phyloP scores from a whole-genome alignment of 1,140 invertebrate genomes.

The Thereuonema tuberculata region DNA sequence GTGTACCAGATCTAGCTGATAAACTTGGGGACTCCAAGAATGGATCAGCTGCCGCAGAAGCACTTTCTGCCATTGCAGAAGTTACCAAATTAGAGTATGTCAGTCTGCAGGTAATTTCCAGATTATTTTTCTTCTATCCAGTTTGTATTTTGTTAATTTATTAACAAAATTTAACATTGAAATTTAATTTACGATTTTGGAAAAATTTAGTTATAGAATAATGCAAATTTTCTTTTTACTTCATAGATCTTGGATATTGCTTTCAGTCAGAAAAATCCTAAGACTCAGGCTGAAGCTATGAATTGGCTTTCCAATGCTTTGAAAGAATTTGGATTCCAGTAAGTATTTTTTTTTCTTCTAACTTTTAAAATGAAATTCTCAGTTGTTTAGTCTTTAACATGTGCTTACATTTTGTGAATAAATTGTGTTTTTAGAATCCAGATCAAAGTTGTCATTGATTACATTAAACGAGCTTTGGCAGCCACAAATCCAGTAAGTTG shows the following conservation, averaged over 20 bases:
- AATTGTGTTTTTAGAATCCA: constrained; percentile 42
- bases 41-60: constrained; percentile 48
- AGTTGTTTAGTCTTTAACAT: too few species aligned
- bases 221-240: too few species aligned
- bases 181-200: too few species aligned
- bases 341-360: constrained; percentile 31
- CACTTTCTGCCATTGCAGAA: constrained; percentile 58
- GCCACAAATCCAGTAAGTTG: constrained; percentile 57
- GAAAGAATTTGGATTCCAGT: constrained; percentile 69
- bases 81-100: constrained; percentile 60
- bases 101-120: constrained; percentile 47
- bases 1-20: constrained; percentile 63
- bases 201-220: too few species aligned
- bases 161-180: too few species aligned
- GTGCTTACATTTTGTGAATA: too few species aligned
- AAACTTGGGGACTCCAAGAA: constrained; percentile 76
- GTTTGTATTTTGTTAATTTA: too few species aligned
- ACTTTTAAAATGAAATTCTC: too few species aligned
- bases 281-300: constrained; percentile 71
- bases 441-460: constrained; percentile 60
- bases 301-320: constrained; percentile 61
- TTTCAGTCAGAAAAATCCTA: constrained; percentile 78
- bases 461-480: constrained; percentile 64
- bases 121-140: too few species aligned
- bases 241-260: constrained; percentile 31